Evolutionary conservation across 2,888 invertebrate species (phyloP).

Genomic region (Limenitis camilla): DNA sequence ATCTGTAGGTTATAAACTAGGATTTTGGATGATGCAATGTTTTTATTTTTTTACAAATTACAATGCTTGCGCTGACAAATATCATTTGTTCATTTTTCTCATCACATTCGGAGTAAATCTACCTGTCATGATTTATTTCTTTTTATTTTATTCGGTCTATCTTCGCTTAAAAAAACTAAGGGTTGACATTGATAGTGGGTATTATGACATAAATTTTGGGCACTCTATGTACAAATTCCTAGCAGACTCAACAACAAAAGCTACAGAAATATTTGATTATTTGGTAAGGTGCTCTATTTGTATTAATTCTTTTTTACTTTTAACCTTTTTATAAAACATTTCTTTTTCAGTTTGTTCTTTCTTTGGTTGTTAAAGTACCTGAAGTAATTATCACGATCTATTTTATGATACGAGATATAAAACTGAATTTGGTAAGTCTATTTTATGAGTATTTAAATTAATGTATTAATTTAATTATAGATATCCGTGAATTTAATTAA

Average conservation of each 20-base stretch:
- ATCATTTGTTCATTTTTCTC: not conserved
- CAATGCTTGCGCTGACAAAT: not conserved
- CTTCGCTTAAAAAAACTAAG: constrained; percentile 8
- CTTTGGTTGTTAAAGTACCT: not conserved
- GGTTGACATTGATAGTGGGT: not conserved
- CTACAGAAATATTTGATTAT: constrained; percentile 6
- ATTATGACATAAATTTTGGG: not conserved
- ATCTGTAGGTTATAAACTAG: not conserved
- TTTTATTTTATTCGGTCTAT: constrained; percentile 8
- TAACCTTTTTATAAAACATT: not conserved
- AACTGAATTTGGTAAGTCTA: not conserved
- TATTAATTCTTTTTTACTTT: not conserved
- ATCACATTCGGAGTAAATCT: not conserved
- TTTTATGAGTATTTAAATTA: not conserved
- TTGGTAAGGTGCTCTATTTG: not conserved
- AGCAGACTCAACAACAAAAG: constrained; percentile 2
- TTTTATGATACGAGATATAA: not conserved
- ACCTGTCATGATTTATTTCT: constrained; percentile 10
- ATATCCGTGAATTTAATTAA: no score
- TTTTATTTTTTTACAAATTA: not conserved
- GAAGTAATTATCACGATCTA: not conserved
- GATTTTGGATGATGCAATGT: not conserved
- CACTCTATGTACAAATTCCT: constrained; percentile 13
- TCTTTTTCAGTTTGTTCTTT: not conserved
- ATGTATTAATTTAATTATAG: no score